Base-by-base conservation (phyloP, 2,797 vertebrate genomes). In the Orientallactaga sibirica region DNA sequence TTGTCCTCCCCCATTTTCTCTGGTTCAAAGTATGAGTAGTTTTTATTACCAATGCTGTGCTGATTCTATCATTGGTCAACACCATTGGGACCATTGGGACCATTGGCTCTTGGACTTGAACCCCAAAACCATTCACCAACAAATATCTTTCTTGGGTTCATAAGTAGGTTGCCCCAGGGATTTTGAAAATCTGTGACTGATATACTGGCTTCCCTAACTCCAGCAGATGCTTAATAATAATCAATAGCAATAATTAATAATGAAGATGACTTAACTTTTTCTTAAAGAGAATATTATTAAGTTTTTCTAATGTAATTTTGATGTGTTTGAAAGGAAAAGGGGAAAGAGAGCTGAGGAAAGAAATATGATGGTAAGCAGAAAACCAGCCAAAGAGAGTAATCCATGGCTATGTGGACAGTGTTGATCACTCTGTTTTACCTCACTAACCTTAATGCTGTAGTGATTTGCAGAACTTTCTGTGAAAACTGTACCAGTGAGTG, bases 261-360 rank as follows among this genome's bases (percentile, higher is more conserved):
- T 55, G 24, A 37, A 48, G 18, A 0, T 37, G 64, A 55, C 2
- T 33, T 76, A 6, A 20, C 20, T 71, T 78, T 88, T 90, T 27
- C 71, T 82, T 22, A 12, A 92, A 71, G 22, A 48, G 33, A 64
- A 73, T 0, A 55, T 12, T 29, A 41, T 55, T 7, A 79, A 25
- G 25, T 15, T 74, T 93, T 93, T 93, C 16, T 58, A 70, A 84
- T 66, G 48, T 74, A n/a, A 58, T 88, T 73, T 76, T 83, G 48
- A 22, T 27, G 16, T 61, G 92, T 52, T 86, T 70, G 18, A 22
- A 92, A 25, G 67, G 52, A 33, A 78, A 88, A 37, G 43, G 29
- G 24, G 7, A 5, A 41, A 55, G 64, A 52, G 48, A 48, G 48
- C 29, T 10, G 20, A 82, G 55, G 62, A 75, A 81, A 91, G 58